Evolutionary conservation across 2,888 invertebrate species (phyloP).

Genomic region (Aporophyla nigra): DNA sequence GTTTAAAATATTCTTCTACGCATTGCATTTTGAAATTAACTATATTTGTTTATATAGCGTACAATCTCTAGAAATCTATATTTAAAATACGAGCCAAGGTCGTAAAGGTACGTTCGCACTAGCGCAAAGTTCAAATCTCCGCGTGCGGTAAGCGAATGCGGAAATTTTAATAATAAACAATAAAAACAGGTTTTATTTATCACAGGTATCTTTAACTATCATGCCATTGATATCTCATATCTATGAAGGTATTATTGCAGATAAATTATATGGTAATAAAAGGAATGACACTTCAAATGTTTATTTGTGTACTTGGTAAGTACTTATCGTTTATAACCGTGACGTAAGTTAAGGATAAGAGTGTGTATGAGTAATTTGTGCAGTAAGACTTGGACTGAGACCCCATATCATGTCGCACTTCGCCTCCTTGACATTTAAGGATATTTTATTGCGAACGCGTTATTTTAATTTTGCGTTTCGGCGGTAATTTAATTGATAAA

Average conservation of each 20-base stretch:
- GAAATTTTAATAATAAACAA: conserved; percentile 37
- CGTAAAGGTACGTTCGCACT: conserved; percentile 42
- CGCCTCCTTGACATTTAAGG: background rate
- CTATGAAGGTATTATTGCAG: conserved; percentile 19
- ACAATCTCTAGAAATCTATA: conserved; percentile 53
- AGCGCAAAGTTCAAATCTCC: conserved; percentile 7
- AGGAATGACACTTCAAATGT: conserved; percentile 43
- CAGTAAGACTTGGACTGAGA: background rate
- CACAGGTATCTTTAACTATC: background rate
- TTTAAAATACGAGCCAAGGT: conserved; percentile 45
- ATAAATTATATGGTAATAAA: conserved; percentile 47
- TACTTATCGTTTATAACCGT: conserved; percentile 37
- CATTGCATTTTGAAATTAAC: conserved; percentile 18
- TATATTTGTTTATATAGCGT: background rate
- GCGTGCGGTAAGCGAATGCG: conserved; percentile 41
- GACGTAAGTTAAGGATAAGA: conserved; percentile 41
- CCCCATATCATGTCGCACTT: background rate
- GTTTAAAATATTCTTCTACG: background rate
- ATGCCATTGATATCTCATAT: conserved; percentile 34
- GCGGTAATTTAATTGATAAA: background rate
- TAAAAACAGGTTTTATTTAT: conserved; percentile 25
- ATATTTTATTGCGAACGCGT: conserved; percentile 15
- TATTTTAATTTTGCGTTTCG: background rate
- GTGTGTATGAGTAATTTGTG: conserved; percentile 36
- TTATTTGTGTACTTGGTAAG: conserved; percentile 23